Evolutionary conservation across 1,140 invertebrate genomes (phyloP), one percentile per base, ranked within the genome.

Genomic region (Neodiprion pinetum): DNA sequence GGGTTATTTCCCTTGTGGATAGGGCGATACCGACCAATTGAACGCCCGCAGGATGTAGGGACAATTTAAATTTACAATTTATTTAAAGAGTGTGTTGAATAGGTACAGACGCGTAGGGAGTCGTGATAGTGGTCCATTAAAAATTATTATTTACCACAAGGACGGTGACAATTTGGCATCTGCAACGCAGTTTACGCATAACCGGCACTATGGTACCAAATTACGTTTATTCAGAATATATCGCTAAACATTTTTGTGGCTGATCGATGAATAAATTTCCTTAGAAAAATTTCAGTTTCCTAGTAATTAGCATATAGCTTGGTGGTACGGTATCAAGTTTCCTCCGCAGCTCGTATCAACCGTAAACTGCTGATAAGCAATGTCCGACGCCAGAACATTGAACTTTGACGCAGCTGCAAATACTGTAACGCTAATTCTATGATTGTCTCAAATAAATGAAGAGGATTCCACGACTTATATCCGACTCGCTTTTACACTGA

Each of bases 61-160:
- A 84, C 82, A 88, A 88, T 87, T 88, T 88, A 84, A 87, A 88
- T 86, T 86, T 85, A 83, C 79, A 71, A 81, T 84, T 84, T 84
- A 80, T 83, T 84, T 84, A 82, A 84, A 85, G 74, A 79, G 81
- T 74, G 78, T 77, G 74, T 72, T 66, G 72, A 72, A 40, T 40
- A 40, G 28, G 28, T 40, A 61, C 53, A 61, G 53, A 61, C 11
- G 53, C 53, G 53, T 61, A 61, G 53, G 53, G 53, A 61, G 53
- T 61, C 53, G n/a, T 12, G 53, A 61, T 12, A 61, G 53, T 61
- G 53, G 53, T 61, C 53, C 53, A 61, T 61, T 61, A 61, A 61
- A 61, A 61, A 61, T 61, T 61, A 61, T 61, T 61, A 61, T 61
- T 61, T 61, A 9, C 53, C 53, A 61, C 53, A 61, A 61, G 53